Evolutionary conservation across 2,888 invertebrate genomes (phyloP), one percentile per base, ranked within the genome.

Genomic region (Dryadula phaetusa): DNA sequence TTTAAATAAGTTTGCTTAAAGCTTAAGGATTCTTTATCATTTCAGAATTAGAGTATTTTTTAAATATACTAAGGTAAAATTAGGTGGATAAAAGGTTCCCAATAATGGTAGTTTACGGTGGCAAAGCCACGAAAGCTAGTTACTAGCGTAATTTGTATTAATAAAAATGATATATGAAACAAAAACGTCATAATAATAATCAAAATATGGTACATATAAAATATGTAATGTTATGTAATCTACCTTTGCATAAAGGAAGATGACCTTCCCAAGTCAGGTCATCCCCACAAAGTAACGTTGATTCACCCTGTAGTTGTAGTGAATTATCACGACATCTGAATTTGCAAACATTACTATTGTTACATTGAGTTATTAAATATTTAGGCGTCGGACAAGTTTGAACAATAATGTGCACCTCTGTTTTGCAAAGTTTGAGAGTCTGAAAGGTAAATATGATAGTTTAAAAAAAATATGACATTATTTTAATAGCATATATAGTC

Each of bases 361-460:
- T 75, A 77, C 89, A 88, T 60, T 85, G 79, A 42, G 84, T 76
- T 53, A 79, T 67, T 69, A 92, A 81, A 74, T 87, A 79, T 70
- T 81, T 85, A 56, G 92, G 88, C 25, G 85, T 77, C 22, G 81
- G 76, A 74, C 93, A 93, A 61, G 79, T 81, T 74, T 90, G 90
- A 62, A 84, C 77, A 67, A 92, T 77, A 3, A 92, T 90, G 74
- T 90, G 84, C 62, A 92, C 81, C 75, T 87, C 85, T 79, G 89
- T 86, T 77, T 90, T 88, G 75, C 93, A 93, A 61, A 84, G 78
- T 73, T 87, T 86, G 2, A 91, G 76, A 66, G 82, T 80, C 90
- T 92, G 82, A 49, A 86, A 85, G 32, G 62, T 53, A 68, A 75
- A 66, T 67, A 62, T 66, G 8, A 16, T 34, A 3, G 72, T 72